These are phyloP conservation scores for Labeo calbasu DNA, from an alignment of 2,797 vertebrate species.

Conservation along the genomic window DNA sequence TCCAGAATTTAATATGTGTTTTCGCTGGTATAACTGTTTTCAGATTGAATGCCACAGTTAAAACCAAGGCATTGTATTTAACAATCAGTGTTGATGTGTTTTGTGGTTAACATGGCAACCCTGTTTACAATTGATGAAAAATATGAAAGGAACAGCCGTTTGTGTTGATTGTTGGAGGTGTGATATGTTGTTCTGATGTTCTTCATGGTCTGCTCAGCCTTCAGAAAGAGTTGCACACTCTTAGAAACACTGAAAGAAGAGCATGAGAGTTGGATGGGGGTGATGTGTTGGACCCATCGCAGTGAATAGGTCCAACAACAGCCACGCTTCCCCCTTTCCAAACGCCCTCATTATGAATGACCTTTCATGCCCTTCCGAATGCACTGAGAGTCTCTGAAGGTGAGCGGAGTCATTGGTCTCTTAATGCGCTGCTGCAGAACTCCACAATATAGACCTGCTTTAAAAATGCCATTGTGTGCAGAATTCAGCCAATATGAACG, in stretches of 20 bases:
- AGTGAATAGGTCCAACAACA: slow-evolving; percentile 11
- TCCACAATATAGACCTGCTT: slow-evolving; percentile 16
- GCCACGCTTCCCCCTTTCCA: slow-evolving; percentile 19
- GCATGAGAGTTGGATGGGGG: not conserved
- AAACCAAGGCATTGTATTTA: not conserved
- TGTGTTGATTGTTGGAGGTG: not conserved
- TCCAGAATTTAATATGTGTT: not conserved
- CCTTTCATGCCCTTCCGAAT: slow-evolving; percentile 29
- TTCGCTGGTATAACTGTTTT: not conserved
- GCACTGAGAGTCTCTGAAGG: not conserved
- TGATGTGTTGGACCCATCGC: slow-evolving; percentile 35
- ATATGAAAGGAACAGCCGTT: not conserved
- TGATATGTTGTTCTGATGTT: not conserved
- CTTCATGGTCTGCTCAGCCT: not conserved
- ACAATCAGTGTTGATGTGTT: no score
- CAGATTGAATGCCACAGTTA: not conserved
- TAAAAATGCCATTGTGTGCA: slow-evolving; percentile 44
- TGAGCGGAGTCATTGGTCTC: slow-evolving; percentile 27
- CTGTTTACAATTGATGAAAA: no score
- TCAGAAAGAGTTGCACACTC: slow-evolving; percentile 5
- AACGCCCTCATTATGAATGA: slow-evolving; percentile 25
- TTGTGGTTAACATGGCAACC: no score
- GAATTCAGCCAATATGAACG: slow-evolving; percentile 32
- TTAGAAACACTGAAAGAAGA: not conserved
- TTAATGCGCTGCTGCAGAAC: slow-evolving; percentile 22